These are phyloP conservation scores for Ariolimax columbianus DNA, from an alignment of 2,888 invertebrate species.

Conservation along the genomic window DNA sequence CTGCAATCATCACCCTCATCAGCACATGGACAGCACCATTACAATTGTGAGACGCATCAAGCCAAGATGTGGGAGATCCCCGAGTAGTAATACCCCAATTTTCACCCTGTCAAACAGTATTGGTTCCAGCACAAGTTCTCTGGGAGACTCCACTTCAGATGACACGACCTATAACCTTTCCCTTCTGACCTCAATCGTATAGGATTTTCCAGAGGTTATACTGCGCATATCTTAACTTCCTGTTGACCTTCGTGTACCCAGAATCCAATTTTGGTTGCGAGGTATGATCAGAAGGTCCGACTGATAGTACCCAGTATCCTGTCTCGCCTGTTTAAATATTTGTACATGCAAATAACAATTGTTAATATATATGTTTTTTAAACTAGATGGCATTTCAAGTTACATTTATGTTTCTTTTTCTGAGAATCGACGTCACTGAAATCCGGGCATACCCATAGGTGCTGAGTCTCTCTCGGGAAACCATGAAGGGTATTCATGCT, in stretches of 20 bases:
- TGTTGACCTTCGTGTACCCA: conserved; percentile 19
- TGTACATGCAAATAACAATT: too few species aligned
- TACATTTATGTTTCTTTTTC: too few species aligned
- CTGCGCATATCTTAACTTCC: conserved; percentile 39
- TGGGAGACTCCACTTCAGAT: conserved; percentile 17
- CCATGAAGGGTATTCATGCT: too few species aligned
- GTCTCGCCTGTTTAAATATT: too few species aligned
- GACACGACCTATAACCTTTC: conserved; percentile 38
- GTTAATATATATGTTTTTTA: too few species aligned
- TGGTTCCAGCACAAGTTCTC: conserved; percentile 21
- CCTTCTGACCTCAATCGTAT: conserved; percentile 38
- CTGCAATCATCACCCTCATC: conserved; percentile 10
- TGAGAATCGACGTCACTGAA: too few species aligned
- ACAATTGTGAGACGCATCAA: background rate
- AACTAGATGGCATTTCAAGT: too few species aligned
- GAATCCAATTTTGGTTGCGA: conserved; percentile 21
- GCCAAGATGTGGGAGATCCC: background rate
- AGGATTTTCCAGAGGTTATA: conserved; percentile 38
- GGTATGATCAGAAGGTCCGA: background rate
- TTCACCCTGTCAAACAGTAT: conserved; percentile 44
- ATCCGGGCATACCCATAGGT: too few species aligned
- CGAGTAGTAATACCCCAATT: conserved; percentile 39
- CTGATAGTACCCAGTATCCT: background rate
- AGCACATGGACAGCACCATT: conserved; percentile 3
- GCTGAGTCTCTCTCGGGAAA: too few species aligned